Base-by-base conservation (phyloP, 1,140 invertebrate species). In the Archivesica marissinica region DNA sequence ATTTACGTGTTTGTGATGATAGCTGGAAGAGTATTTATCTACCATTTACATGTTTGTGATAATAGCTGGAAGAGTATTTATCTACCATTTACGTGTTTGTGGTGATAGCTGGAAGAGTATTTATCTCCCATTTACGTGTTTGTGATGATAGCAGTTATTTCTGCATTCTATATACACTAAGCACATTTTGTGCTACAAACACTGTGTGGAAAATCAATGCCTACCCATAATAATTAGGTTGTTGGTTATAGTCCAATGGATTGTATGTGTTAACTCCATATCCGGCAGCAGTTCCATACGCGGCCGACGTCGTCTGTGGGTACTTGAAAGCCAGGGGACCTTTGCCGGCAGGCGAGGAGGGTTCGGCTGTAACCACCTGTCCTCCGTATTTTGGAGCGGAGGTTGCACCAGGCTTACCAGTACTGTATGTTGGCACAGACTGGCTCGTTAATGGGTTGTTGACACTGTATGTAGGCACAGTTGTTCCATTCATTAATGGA, bases 301-400 rank as follows among this genome's bases (percentile, higher is more conserved):
- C 2, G 15, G 41, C 68, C 64, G 72, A 13, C 77, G 82, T 38
- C 89, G 84, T 2, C 83, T 56, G 33, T 0, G 90, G 91, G 56
- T 92, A 92, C 61, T 90, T 91, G 30, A 91, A 87, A 54, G 87
- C 44, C 38, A 92, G 50, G 15, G 87, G 82, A 59, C 90, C 90
- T 89, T 79, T 79, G 44, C 52, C 52, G 4, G 33, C 25, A 44
- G 76, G 54, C 35, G 86, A 83, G 13, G 84, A 56, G n/a, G 87
- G 52, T n/a, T 85, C 35, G 30, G 52, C 41, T 38, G 85, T 72
- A 54, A 68, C 35, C n/a, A 35, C 41, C 66, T 86, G 75, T 33
- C 81, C 39, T 1, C 9, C 13, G 28, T 79, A 79, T 64, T 59
- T 47, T 9, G 77, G 77, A n/a, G 68, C 61, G 4, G 74, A 59